These are phyloP conservation scores for Montipora efflorescens DNA, from an alignment of 64 coral and sea anemone genomes.

Conservation along the genomic window DNA sequence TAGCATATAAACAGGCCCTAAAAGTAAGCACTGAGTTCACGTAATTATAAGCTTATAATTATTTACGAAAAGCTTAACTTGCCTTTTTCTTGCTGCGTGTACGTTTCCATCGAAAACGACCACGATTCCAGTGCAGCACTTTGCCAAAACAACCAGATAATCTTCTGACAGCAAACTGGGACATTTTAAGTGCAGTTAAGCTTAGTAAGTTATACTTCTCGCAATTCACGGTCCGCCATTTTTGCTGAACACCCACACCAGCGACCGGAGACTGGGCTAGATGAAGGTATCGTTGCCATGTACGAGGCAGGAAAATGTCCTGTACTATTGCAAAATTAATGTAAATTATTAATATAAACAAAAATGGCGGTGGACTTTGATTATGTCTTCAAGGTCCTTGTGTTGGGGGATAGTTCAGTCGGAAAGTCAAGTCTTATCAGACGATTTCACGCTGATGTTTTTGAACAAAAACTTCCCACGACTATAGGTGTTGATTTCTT, in stretches of 20 bases:
- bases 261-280: conserved; percentile 1
- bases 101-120: background rate
- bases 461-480: conserved; percentile 69
- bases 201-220: background rate
- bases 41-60: no score
- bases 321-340: background rate
- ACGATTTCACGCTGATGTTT: conserved; percentile 63
- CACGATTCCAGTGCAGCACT: conserved; percentile 3
- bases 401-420: conserved; percentile 76
- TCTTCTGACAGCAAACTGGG: background rate
- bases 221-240: conserved; percentile 9
- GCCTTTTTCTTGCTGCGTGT: conserved; percentile 13
- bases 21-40: background rate
- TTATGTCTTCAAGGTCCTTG: conserved; percentile 80
- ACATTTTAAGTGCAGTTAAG: background rate
- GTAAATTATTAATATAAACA: background rate
- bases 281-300: background rate
- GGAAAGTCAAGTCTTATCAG: conserved; percentile 91
- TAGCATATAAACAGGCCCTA: background rate
- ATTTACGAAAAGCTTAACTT: background rate
- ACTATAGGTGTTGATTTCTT: conserved; percentile 96
- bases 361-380: conserved; percentile 47
- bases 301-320: no score
- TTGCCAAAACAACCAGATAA: background rate
- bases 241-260: background rate